A percentile compares a stretch with the other conserved stretches of the same genome.
Conservation (phyloP, 2,888 invertebrate species). For the Phyllotreta striolata region DNA sequence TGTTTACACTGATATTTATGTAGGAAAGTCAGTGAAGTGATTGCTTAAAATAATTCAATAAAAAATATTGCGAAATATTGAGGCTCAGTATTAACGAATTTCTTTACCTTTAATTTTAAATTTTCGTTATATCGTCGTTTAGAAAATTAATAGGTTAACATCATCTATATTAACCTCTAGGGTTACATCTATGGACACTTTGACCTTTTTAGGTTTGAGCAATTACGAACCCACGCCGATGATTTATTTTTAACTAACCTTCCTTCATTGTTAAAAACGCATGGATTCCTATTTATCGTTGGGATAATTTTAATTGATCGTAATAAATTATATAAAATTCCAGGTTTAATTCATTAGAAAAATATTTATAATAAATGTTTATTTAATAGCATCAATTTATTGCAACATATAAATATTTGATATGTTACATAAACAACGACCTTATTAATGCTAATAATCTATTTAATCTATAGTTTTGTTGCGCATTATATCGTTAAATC, state of each 20-base stretch:
- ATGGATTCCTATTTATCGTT: background rate
- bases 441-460: too few relatives aligned
- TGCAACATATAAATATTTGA: too few relatives aligned
- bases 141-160: constrained; percentile 4
- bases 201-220: constrained; percentile 11
- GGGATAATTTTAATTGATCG: background rate
- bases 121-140: background rate
- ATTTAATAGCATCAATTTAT: too few relatives aligned
- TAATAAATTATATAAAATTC: background rate
- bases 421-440: too few relatives aligned
- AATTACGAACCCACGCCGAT: constrained; percentile 8
- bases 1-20: too few relatives aligned
- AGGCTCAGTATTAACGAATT: too few relatives aligned
- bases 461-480: constrained; percentile 4
- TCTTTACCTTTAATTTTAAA: too few relatives aligned
- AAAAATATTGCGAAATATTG: too few relatives aligned
- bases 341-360: too few relatives aligned
- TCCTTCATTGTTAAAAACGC: constrained; percentile 1
- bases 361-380: too few relatives aligned
- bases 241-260: constrained; percentile 4
- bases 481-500: constrained; percentile 9
- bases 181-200: background rate
- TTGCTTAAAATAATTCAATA: too few relatives aligned
- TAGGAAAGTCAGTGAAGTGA: too few relatives aligned
- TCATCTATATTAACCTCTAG: background rate